phyloP scores from a whole-genome alignment of 1,140 invertebrate genomes.

The Nasonia giraulti region DNA sequence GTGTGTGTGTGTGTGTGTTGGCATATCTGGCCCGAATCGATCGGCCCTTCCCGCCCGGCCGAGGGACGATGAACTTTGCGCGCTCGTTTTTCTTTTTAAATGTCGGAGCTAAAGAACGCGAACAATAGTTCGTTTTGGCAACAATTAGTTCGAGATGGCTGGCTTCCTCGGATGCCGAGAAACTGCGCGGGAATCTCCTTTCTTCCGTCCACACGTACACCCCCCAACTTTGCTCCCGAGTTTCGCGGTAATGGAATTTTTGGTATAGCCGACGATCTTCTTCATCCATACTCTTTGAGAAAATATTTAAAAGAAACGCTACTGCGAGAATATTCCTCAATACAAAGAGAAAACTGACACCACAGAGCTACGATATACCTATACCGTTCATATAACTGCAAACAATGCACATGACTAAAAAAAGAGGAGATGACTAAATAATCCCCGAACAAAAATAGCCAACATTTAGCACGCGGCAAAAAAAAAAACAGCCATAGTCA shows the following conservation, averaged over 20 bases:
- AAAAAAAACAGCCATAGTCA: not conserved
- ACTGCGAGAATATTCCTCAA: no score
- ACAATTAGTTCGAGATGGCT: slow-evolving; percentile 21
- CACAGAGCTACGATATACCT: not conserved
- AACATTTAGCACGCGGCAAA: not conserved
- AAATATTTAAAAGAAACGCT: not conserved
- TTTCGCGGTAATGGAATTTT: not conserved
- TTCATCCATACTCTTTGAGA: not conserved
- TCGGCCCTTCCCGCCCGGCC: not conserved
- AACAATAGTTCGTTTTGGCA: no score
- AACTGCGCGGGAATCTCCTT: not conserved
- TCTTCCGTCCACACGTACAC: not conserved
- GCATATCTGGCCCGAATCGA: slow-evolving; percentile 32
- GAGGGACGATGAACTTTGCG: slow-evolving; percentile 35
- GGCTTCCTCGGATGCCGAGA: not conserved
- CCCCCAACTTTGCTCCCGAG: not conserved
- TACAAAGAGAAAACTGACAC: not conserved
- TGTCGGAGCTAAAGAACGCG: not conserved
- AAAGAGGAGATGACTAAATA: not conserved
- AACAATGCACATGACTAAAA: not conserved
- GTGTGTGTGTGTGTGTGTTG: no score
- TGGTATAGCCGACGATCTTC: not conserved
- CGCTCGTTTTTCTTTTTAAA: slow-evolving; percentile 14
- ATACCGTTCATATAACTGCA: not conserved
- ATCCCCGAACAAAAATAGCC: not conserved